Conservation (phyloP, 1,140 invertebrate genomes). For the Bombus waltoni region DNA sequence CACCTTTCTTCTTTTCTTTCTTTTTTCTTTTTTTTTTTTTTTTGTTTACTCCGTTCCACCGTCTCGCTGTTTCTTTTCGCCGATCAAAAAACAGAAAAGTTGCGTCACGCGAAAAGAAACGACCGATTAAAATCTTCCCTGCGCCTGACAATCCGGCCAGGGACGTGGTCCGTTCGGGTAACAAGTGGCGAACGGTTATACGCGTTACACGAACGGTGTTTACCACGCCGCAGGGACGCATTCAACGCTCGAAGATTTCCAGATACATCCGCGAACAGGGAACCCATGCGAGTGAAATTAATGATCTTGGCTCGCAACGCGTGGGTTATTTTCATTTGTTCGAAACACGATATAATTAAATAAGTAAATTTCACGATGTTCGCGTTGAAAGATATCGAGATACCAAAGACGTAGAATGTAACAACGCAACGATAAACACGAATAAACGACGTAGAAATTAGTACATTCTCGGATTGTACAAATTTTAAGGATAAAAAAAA, state of each 20-base stretch:
- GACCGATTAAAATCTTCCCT: conserved; percentile 63
- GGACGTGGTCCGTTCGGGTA: conserved; percentile 58
- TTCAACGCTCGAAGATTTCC: not conserved
- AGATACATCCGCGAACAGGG: not conserved
- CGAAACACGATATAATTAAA: not conserved
- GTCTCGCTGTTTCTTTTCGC: not conserved
- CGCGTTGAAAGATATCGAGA: too few species aligned
- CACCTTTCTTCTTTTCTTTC: not conserved
- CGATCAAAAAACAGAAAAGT: conserved; percentile 26
- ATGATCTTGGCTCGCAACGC: not conserved
- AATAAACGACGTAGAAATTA: not conserved
- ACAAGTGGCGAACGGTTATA: conserved; percentile 63
- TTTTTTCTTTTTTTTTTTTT: too few species aligned
- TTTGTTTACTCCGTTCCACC: not conserved
- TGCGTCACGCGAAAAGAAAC: conserved; percentile 46
- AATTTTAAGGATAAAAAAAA: not conserved
- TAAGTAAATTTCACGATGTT: too few species aligned
- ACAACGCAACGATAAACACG: too few species aligned
- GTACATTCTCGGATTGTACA: not conserved
- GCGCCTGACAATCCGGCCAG: conserved; percentile 57
- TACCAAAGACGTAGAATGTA: too few species aligned
- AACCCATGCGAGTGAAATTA: not conserved
- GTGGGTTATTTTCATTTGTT: not conserved
- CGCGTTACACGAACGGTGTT: conserved; percentile 44
- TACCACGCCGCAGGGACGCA: conserved; percentile 27